Base-by-base conservation (phyloP, 2,113 vertebrate genomes). In the Theristicus caerulescens region DNA sequence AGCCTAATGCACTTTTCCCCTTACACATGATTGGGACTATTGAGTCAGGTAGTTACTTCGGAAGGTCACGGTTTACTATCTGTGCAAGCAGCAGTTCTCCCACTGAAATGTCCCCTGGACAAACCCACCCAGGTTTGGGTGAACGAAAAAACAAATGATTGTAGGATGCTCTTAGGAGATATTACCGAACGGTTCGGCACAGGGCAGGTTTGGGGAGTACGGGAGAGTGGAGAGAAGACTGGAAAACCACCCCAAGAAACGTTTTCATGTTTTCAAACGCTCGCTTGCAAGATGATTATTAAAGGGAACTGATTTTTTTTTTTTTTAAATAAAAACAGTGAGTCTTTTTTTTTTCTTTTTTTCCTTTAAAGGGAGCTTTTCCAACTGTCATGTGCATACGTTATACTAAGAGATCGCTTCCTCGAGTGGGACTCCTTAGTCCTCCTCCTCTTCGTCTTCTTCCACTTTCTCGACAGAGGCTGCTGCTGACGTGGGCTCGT, bases 31-130 rank as follows among this genome's bases (percentile, higher is more conserved):
- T 95, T 88, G 36, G 86, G 92, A 94, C 86, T 89, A 64, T 66
- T 49, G 97, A 98, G 97, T 97, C 98, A 98, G 98, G 98, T 98
- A 98, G 98, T 98, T 98, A 95, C 66, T 97, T 94, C 67, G 25
- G 94, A 97, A 97, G 88, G 86, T 97, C 86, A 96, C 1, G 79
- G 89, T 91, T 91, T 91, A 66, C 86, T 87, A 40, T 84, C 73
- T 96, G 96, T 97, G 97, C 97, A 97, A 97, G 96, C 84, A 93
- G 95, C 66, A 92, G 77, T 62, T 93, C 94, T 96, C 88, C 59
- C 91, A 88, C 79, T 88, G 82, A 95, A 96, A 93, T 59, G 86
- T 84, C 66, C 58, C 84, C 93, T 91, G 69, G 69, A 93, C 46
- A 96, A 87, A 88, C 74, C 76, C 84, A 78, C 80, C 62, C 67